Percentiles rank a stretch among this genome's conserved stretches.
Evolutionary conservation across 2,888 invertebrate species (phyloP).

Genomic region (Piscicola geometra): DNA sequence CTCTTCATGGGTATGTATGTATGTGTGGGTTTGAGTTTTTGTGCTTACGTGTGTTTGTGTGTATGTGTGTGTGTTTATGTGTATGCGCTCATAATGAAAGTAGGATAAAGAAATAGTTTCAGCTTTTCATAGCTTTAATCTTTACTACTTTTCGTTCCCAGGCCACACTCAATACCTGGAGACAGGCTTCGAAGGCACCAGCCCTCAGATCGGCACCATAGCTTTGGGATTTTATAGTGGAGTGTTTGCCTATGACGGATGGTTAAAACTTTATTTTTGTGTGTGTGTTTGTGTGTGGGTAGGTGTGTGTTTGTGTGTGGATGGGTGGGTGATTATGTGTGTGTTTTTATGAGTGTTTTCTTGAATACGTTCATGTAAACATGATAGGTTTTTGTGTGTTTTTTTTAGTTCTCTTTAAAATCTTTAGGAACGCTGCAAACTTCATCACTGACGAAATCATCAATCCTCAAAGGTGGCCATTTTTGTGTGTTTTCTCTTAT

Average conservation of each 20-base stretch:
- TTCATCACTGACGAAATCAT: conserved; percentile 44
- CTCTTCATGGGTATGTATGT: conserved; percentile 76
- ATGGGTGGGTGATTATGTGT: neutral
- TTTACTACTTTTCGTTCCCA: conserved; percentile 35
- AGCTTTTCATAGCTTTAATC: no score
- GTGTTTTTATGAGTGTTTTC: neutral
- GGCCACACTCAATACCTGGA: conserved; percentile 64
- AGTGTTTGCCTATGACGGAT: conserved; percentile 90
- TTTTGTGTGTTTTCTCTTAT: no score
- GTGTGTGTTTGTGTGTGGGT: neutral
- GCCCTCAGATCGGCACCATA: conserved; percentile 73
- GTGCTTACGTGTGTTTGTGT: no score
- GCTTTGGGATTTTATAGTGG: conserved; percentile 92
- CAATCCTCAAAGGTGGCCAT: conserved; percentile 40
- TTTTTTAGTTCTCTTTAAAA: neutral
- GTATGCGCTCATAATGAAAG: no score
- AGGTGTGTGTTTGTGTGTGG: no score
- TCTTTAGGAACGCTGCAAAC: conserved; percentile 41
- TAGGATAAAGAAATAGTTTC: no score
- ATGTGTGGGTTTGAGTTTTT: no score
- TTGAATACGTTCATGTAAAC: neutral
- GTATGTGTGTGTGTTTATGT: no score
- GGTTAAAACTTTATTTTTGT: conserved; percentile 58
- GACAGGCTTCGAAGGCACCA: conserved; percentile 72
- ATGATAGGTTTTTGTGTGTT: neutral